phyloP scores from a whole-genome alignment of 2,888 invertebrate species.

The Salpingus planirostris region DNA sequence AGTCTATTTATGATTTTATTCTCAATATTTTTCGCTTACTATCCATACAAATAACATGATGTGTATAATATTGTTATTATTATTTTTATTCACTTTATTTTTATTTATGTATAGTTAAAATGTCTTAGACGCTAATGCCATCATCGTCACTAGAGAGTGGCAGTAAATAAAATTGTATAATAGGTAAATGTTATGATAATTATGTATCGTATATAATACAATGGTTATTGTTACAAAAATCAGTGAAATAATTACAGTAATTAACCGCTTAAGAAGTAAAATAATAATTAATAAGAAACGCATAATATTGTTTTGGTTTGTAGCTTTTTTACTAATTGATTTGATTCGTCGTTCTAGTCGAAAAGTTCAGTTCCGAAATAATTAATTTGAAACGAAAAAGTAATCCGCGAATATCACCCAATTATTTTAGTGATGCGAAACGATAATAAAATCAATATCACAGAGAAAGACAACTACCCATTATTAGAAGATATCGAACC shows the following conservation, averaged over 20 bases:
- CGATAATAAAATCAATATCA: slow-evolving; percentile 22
- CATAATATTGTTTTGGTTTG: slow-evolving; percentile 12
- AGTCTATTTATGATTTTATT: slow-evolving; percentile 10
- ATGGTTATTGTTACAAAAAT: slow-evolving; percentile 10
- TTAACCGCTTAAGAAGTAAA: too few relatives aligned
- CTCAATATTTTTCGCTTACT: slow-evolving; percentile 10
- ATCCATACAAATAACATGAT: slow-evolving; percentile 14
- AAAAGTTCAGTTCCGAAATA: too few relatives aligned
- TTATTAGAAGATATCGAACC: too few relatives aligned
- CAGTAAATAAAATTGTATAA: slow-evolving; percentile 10
- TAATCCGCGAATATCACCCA: slow-evolving; percentile 13
- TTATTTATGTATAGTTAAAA: slow-evolving; percentile 5
- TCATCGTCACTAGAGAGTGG: too few relatives aligned
- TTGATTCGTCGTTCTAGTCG: too few relatives aligned
- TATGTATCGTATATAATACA: slow-evolving; percentile 8
- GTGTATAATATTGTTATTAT: too few relatives aligned
- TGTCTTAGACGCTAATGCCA: slow-evolving; percentile 10
- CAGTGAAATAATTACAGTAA: too few relatives aligned
- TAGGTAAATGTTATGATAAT: slow-evolving; percentile 6
- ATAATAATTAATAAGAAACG: slow-evolving; percentile 8
- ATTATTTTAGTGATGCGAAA: slow-evolving; percentile 11
- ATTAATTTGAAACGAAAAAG: slow-evolving; percentile 11
- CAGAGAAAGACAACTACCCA: slow-evolving; percentile 22
- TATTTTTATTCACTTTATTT: too few relatives aligned
- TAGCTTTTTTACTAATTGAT: slow-evolving; percentile 13